Conservation (phyloP, 92 coral and sea anemone species). For the Phenganax marumi region DNA sequence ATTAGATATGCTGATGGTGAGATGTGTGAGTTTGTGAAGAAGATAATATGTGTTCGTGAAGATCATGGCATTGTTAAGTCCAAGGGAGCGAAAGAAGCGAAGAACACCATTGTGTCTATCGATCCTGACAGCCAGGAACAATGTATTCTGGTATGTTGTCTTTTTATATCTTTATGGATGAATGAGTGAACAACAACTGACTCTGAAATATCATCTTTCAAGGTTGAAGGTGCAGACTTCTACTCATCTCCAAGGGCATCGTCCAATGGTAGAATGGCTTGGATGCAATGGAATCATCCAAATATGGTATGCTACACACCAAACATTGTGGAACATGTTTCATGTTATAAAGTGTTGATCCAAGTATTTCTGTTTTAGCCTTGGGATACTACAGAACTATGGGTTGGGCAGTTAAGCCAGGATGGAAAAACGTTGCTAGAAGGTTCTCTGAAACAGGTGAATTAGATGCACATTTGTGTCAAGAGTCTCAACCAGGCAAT, state of each 20-base stretch:
- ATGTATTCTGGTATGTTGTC: constrained; percentile 69
- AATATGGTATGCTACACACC: constrained; percentile 88
- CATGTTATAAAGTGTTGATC: not conserved
- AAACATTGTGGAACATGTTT: not conserved
- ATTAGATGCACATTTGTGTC: not conserved
- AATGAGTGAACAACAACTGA: too few relatives aligned
- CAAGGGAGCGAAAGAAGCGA: constrained; percentile 69
- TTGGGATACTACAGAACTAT: constrained; percentile 86
- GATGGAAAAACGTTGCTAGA: constrained; percentile 71
- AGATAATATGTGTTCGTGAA: constrained; percentile 84
- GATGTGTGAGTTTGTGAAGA: constrained; percentile 49
- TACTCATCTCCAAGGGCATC: constrained; percentile 91
- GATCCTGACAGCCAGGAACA: constrained; percentile 75
- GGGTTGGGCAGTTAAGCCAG: constrained; percentile 71
- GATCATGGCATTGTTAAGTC: constrained; percentile 74
- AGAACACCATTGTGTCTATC: constrained; percentile 77
- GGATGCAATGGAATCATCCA: constrained; percentile 92
- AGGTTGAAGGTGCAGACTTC: constrained; percentile 83
- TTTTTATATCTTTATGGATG: not conserved
- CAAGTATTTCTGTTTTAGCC: constrained; percentile 57
- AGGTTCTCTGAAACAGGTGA: constrained; percentile 69
- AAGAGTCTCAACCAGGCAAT: too few relatives aligned
- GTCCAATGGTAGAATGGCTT: constrained; percentile 66
- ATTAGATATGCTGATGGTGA: constrained; percentile 77
- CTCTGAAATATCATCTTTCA: not conserved